phyloP scores from a whole-genome alignment of 1,140 invertebrate species.

The Dolichoris vasculosae region DNA sequence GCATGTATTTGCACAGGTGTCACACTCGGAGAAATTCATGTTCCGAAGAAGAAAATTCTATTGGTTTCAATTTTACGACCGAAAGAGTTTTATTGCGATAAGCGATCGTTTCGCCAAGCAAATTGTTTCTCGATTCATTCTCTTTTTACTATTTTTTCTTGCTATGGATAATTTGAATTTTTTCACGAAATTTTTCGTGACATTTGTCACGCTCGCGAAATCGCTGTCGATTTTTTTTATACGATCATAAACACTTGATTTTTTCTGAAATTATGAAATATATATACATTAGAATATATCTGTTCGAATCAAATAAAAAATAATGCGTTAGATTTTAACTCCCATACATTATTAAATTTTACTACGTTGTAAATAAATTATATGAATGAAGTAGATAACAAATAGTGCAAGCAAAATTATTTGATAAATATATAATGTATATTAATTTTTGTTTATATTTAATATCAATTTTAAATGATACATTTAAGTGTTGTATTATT shows the following conservation, averaged over 20 bases:
- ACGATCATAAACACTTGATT: constrained; percentile 31
- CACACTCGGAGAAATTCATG: constrained; percentile 3
- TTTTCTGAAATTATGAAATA: constrained; percentile 9
- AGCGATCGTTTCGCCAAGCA: constrained; percentile 26
- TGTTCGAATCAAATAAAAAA: constrained; percentile 38
- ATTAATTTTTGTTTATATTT: too few species aligned
- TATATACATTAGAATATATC: constrained; percentile 27
- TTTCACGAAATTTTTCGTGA: constrained; percentile 19
- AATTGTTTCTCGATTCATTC: constrained; percentile 36
- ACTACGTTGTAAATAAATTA: not conserved
- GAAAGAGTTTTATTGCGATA: constrained; percentile 42
- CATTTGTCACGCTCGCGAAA: not conserved
- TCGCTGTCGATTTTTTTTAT: not conserved
- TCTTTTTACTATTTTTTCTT: not conserved
- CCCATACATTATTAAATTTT: not conserved
- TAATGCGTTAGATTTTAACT: not conserved
- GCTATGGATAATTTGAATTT: not conserved
- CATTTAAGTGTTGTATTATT: too few species aligned
- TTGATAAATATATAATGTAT: too few species aligned
- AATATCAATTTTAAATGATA: too few species aligned
- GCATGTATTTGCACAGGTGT: not conserved
- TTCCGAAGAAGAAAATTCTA: constrained; percentile 8
- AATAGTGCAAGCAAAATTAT: too few species aligned
- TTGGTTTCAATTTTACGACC: constrained; percentile 28
- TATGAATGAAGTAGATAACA: too few species aligned